A percentile compares a stretch with the other conserved stretches of the same genome.
Evolutionary conservation across 23 tunicate species (phyloP).

Genomic region (Botrylloides violaceus): DNA sequence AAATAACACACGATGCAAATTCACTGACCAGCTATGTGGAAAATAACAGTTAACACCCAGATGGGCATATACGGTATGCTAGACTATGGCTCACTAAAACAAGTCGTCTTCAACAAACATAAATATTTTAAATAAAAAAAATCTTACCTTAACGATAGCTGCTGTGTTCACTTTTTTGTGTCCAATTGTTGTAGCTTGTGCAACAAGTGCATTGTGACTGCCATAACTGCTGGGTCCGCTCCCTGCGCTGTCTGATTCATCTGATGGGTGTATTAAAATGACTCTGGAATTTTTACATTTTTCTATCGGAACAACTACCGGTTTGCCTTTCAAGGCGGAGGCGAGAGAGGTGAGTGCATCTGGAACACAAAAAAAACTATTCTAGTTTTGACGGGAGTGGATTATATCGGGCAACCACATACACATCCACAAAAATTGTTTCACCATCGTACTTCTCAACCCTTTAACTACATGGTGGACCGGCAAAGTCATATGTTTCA

Average conservation of each 20-base stretch:
- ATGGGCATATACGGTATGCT: too few species aligned
- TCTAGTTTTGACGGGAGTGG: neutral
- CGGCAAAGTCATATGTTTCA: too few species aligned
- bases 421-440: too few species aligned
- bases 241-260: constrained; percentile 10
- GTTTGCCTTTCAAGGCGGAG: constrained; percentile 12
- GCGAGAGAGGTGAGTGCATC: neutral
- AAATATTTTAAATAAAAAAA: too few species aligned
- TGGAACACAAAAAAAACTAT: neutral
- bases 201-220: constrained; percentile 32
- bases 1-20: too few species aligned
- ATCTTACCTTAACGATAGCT: constrained; percentile 9
- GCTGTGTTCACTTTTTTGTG: neutral
- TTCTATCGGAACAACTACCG: constrained; percentile 10
- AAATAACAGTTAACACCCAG: too few species aligned
- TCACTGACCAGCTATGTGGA: too few species aligned
- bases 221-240: constrained; percentile 34
- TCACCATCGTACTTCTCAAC: too few species aligned
- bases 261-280: neutral
- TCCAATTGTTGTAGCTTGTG: neutral
- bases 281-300: neutral
- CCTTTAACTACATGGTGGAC: too few species aligned
- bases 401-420: too few species aligned
- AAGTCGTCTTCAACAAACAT: too few species aligned
- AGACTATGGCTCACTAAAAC: too few species aligned